Evolutionary conservation across 2,113 vertebrate genomes (phyloP), one percentile per base, ranked within the genome.

Genomic region (Copsychus sechellarum): DNA sequence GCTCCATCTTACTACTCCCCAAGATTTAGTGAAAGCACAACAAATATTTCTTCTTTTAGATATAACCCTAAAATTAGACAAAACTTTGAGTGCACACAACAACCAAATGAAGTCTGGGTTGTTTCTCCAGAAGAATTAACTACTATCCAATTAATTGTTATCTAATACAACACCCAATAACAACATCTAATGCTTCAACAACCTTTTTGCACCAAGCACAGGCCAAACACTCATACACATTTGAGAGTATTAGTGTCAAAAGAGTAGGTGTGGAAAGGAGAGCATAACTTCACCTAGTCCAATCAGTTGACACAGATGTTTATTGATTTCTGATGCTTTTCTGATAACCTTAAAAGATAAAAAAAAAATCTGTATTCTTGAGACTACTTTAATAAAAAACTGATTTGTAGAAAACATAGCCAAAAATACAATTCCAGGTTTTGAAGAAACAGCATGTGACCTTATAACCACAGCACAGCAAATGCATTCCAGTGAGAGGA

Each of bases 1-100:
- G 4, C 4, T 73, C 10, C 14, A 8, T 7, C 1, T 28, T 45
- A 42, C 10, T 12, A 36, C 1, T 3, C 3, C 2, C 8, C 13
- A 23, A 33, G 29, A 29, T 14, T 19, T 12, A 47, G n/a, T n/a
- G 11, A 38, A 74, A 66, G 40, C 3, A n/a, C 2, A 53, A n/a
- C 10, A 87, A 83, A 5, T 2, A 6, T 56, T 38, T 29, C 2
- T 71, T 45, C 23, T 47, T 61, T 57, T 24, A 77, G 7, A 20
- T 6, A 53, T 57, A 4, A 9, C 12, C 11, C 8, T 58, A 62
- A 78, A 93, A 81, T 6, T 13, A 14, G 7, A 23, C 4, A 12
- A 14, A 56, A 25, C 6, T 58, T 38, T 25, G 13, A 73, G 22
- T 70, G 62, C 14, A 45, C 6, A 18, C 2, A 72, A 9, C 2